Percentiles rank a stretch among this genome's conserved stretches.
phyloP scores from a whole-genome alignment of 2,888 invertebrate species.

The Agrotis puta region DNA sequence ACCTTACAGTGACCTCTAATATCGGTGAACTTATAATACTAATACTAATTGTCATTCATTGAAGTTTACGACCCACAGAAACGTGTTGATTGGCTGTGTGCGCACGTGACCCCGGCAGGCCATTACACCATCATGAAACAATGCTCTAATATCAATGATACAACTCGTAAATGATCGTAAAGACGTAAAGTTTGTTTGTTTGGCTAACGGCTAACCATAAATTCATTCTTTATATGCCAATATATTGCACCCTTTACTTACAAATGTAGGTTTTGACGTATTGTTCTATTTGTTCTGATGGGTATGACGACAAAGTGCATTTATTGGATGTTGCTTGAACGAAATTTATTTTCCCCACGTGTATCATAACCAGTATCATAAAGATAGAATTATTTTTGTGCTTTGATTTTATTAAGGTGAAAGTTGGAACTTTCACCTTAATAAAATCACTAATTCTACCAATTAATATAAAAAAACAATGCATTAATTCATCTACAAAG shows the following conservation, averaged over 20 bases:
- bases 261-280: conserved; percentile 17
- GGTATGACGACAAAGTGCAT: conserved; percentile 25
- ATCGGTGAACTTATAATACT: conserved; percentile 12
- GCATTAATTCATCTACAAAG: too few species aligned
- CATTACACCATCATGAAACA: conserved; percentile 50
- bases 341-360: conserved; percentile 3
- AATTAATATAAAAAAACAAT: too few species aligned
- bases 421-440: too few species aligned
- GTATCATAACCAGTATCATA: neutral
- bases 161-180: conserved; percentile 39
- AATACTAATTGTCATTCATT: conserved; percentile 30
- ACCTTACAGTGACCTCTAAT: conserved; percentile 14
- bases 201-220: conserved; percentile 32
- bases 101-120: conserved; percentile 43
- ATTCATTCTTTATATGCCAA: conserved; percentile 41
- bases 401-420: too few species aligned
- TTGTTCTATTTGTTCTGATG: neutral
- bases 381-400: too few species aligned
- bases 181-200: conserved; percentile 53
- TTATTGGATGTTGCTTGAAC: conserved; percentile 5
- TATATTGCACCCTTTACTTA: conserved; percentile 20
- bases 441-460: too few species aligned
- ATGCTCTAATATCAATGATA: conserved; percentile 43
- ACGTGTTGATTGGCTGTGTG: conserved; percentile 35
- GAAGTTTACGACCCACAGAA: conserved; percentile 36